These are phyloP conservation scores for Phytoseiulus persimilis DNA, from an alignment of 2,888 invertebrate species.

Conservation along the genomic window DNA sequence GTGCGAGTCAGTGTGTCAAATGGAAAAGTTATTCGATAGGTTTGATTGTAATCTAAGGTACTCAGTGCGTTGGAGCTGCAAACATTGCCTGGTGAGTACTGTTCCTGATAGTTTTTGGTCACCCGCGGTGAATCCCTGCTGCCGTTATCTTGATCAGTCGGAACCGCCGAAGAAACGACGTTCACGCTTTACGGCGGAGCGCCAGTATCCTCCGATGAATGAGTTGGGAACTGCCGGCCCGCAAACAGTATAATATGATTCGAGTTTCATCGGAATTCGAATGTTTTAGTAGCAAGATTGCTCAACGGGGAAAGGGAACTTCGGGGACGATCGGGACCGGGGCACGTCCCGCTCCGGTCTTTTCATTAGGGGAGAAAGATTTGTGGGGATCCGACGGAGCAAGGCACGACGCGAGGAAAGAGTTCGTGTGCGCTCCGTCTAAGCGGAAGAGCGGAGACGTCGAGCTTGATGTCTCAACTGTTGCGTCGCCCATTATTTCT, in stretches of 20 bases:
- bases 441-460: neutral
- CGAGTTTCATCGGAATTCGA: neutral
- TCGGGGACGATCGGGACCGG: neutral
- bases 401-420: neutral
- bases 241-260: neutral
- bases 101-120: too few relatives aligned
- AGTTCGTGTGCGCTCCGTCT: neutral
- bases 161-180: too few relatives aligned
- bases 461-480: slow-evolving; percentile 5
- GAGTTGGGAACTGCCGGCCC: neutral
- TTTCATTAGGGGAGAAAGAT: neutral
- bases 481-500: neutral
- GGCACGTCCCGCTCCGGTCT: neutral
- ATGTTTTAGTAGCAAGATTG: neutral
- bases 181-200: too few relatives aligned
- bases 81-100: slow-evolving; percentile 24
- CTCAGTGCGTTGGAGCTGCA: slow-evolving; percentile 39
- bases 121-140: too few relatives aligned
- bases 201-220: too few relatives aligned
- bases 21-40: slow-evolving; percentile 36
- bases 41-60: slow-evolving; percentile 38
- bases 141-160: too few relatives aligned
- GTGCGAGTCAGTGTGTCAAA: slow-evolving; percentile 24
- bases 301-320: neutral
- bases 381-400: neutral